Conservation (phyloP, 2,797 vertebrate genomes). For the Pelobates cultripes region DNA sequence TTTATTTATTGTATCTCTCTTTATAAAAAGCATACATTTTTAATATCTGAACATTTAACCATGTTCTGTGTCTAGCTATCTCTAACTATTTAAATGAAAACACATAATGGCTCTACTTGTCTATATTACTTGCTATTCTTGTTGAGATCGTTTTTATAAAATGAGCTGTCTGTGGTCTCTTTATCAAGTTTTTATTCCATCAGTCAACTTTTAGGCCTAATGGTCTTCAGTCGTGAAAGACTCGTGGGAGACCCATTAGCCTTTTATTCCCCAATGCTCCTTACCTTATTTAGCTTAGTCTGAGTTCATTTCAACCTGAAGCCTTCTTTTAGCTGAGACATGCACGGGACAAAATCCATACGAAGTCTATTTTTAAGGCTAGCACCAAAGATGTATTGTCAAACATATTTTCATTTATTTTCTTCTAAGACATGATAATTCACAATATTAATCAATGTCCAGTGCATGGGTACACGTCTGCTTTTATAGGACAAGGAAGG, state of each 20-base stretch:
- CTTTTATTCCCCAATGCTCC: constrained; percentile 16
- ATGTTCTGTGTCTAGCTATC: not conserved
- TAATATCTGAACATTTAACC: constrained; percentile 39
- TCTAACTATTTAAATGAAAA: constrained; percentile 4
- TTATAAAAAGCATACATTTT: constrained; percentile 29
- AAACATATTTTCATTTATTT: too few species aligned
- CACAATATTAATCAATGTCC: too few species aligned
- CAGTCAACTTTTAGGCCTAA: constrained; percentile 39
- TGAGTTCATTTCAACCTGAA: constrained; percentile 37
- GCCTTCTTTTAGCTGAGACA: constrained; percentile 44
- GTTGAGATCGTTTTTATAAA: not conserved
- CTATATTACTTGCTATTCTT: not conserved
- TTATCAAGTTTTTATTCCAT: constrained; percentile 25
- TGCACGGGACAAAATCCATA: constrained; percentile 33
- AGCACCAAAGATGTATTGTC: not conserved
- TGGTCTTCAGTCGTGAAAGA: constrained; percentile 45
- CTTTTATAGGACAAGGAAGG: too few species aligned
- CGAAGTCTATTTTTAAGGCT: constrained; percentile 18
- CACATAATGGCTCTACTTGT: constrained; percentile 9
- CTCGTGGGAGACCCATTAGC: constrained; percentile 47
- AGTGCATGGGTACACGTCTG: too few species aligned
- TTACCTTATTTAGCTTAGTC: constrained; percentile 14
- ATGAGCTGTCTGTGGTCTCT: constrained; percentile 31
- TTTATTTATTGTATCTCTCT: constrained; percentile 22
- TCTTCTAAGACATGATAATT: too few species aligned